Conservation (phyloP, 2,888 invertebrate species). For the Dilophus febrilis region DNA sequence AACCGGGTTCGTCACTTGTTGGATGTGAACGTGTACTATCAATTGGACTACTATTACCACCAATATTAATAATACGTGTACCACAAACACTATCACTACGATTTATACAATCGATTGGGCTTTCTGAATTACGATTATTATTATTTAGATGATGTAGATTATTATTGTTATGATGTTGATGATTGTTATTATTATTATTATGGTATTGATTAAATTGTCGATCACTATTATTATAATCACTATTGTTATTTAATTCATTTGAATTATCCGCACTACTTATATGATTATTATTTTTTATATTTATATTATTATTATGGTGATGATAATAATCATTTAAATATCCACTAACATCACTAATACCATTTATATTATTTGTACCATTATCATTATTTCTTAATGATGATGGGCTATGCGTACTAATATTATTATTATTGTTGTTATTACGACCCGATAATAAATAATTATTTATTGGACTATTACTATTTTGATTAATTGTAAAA, state of each 20-base stretch:
- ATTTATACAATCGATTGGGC: background rate
- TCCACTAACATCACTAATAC: constrained; percentile 1
- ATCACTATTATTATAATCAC: constrained; percentile 2
- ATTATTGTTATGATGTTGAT: background rate
- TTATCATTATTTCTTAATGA: too few relatives aligned
- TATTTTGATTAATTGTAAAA: constrained; percentile 10
- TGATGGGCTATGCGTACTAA: too few relatives aligned
- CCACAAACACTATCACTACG: constrained; percentile 2
- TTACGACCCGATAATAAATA: too few relatives aligned
- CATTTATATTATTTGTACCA: too few relatives aligned
- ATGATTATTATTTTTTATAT: constrained; percentile 1
- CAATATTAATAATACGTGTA: constrained; percentile 8
- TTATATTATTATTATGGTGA: constrained; percentile 5
- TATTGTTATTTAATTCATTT: constrained; percentile 7
- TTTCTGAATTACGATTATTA: constrained; percentile 4
- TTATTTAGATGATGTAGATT: constrained; percentile 1
- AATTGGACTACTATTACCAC: constrained; percentile 24
- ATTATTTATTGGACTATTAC: constrained; percentile 9
- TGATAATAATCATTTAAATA: constrained; percentile 9
- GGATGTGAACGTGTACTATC: constrained; percentile 24
- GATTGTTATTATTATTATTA: background rate
- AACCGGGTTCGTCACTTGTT: constrained; percentile 26
- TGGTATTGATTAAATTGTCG: background rate
- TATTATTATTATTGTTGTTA: too few relatives aligned
- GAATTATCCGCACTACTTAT: constrained; percentile 8